phyloP scores from a whole-genome alignment of 2,797 vertebrate species.

The Sebastes baramenuke region DNA sequence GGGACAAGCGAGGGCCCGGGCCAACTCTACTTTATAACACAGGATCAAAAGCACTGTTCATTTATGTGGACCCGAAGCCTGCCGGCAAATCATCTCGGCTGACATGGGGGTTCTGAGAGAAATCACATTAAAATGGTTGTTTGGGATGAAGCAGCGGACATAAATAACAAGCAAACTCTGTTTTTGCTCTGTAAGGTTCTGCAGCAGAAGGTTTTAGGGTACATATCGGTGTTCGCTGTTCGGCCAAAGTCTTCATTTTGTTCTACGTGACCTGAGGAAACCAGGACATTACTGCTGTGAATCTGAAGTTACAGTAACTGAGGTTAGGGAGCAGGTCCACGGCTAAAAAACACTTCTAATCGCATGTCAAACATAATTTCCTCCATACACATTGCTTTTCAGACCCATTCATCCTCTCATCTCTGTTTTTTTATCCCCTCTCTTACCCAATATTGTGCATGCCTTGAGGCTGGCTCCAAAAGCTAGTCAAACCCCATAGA shows the following conservation, averaged over 20 bases:
- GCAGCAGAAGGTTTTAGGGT: not conserved
- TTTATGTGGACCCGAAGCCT: slow-evolving; percentile 29
- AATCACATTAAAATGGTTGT: slow-evolving; percentile 39
- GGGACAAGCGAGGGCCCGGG: not conserved
- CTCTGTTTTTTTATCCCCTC: not conserved
- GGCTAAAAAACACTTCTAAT: not conserved
- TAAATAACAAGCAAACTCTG: slow-evolving; percentile 30
- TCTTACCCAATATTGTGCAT: not conserved
- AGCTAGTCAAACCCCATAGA: too few species aligned
- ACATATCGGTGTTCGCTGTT: not conserved
- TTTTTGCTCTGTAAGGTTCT: not conserved
- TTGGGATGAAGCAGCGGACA: slow-evolving; percentile 25
- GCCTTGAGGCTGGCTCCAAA: not conserved
- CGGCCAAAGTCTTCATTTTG: not conserved
- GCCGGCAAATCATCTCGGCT: slow-evolving; percentile 28
- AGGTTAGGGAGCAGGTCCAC: not conserved
- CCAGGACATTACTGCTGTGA: not conserved
- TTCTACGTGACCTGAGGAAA: not conserved
- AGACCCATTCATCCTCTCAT: not conserved
- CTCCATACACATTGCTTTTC: not conserved
- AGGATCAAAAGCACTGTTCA: slow-evolving; percentile 26
- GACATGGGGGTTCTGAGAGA: slow-evolving; percentile 21
- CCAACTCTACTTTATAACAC: slow-evolving; percentile 10
- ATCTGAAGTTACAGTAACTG: not conserved
- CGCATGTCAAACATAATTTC: not conserved